phyloP scores from a whole-genome alignment of 2,888 invertebrate species.

The Dicycla oo region DNA sequence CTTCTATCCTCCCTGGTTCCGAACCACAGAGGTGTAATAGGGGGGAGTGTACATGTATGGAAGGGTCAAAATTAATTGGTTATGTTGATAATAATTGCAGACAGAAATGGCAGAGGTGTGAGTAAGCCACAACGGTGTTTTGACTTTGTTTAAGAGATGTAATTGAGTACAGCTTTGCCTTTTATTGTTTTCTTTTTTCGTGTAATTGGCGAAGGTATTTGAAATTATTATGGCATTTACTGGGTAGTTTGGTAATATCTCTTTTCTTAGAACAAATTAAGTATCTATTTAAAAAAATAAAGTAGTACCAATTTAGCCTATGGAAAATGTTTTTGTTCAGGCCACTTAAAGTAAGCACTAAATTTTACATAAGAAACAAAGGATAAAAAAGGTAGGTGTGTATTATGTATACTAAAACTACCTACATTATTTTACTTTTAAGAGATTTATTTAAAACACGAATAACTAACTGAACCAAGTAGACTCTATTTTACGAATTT shows the following conservation, averaged over 20 bases:
- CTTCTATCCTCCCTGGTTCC: conserved; percentile 44
- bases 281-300: background rate
- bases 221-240: conserved; percentile 19
- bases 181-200: conserved; percentile 33
- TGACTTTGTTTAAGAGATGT: conserved; percentile 67
- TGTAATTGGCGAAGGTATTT: conserved; percentile 23
- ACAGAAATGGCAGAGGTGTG: conserved; percentile 79
- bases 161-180: conserved; percentile 50
- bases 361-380: background rate
- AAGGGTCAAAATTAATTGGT: conserved; percentile 71
- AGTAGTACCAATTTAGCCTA: background rate
- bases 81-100: conserved; percentile 78
- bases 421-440: background rate
- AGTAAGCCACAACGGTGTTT: conserved; percentile 83
- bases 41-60: conserved; percentile 41
- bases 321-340: background rate
- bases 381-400: background rate
- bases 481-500: background rate
- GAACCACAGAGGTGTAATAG: conserved; percentile 26
- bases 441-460: background rate
- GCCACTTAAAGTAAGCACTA: background rate
- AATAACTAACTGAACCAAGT: background rate
- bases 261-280: background rate
- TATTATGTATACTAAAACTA: background rate
- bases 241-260: background rate